phyloP scores from a whole-genome alignment of 2,797 vertebrate genomes.

The Gymnocypris eckloni region DNA sequence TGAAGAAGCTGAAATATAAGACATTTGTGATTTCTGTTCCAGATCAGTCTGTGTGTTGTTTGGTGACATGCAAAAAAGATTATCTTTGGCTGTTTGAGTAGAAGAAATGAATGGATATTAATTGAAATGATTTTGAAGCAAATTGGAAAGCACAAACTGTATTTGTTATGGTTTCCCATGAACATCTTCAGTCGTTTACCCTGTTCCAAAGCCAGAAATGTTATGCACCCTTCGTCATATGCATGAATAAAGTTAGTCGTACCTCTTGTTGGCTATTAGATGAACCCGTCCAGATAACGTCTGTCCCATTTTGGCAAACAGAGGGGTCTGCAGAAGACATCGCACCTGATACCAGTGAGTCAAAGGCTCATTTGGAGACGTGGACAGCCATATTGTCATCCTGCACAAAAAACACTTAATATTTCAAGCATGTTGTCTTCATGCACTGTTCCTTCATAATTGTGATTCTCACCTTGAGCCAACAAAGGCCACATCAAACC shows the following conservation, averaged over 20 bases:
- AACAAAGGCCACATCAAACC: constrained; percentile 85
- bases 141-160: background rate
- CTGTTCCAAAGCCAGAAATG: background rate
- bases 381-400: constrained; percentile 83
- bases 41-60: background rate
- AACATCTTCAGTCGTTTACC: background rate
- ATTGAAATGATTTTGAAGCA: background rate
- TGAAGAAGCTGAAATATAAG: background rate
- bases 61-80: background rate
- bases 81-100: background rate
- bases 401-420: constrained; percentile 62
- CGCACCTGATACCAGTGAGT: constrained; percentile 85
- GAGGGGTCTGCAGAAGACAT: constrained; percentile 82
- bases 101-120: background rate
- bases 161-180: background rate
- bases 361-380: constrained; percentile 80
- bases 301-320: constrained; percentile 83
- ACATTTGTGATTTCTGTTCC: background rate
- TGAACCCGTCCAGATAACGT: constrained; percentile 82
- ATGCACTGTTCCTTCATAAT: background rate
- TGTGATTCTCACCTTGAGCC: constrained; percentile 75
- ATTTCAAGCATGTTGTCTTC: background rate
- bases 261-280: constrained; percentile 78
- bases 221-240: background rate
- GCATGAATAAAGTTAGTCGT: constrained; percentile 31